Conservation (phyloP, 2,888 invertebrate genomes). For the Bugulina stolonifera region DNA sequence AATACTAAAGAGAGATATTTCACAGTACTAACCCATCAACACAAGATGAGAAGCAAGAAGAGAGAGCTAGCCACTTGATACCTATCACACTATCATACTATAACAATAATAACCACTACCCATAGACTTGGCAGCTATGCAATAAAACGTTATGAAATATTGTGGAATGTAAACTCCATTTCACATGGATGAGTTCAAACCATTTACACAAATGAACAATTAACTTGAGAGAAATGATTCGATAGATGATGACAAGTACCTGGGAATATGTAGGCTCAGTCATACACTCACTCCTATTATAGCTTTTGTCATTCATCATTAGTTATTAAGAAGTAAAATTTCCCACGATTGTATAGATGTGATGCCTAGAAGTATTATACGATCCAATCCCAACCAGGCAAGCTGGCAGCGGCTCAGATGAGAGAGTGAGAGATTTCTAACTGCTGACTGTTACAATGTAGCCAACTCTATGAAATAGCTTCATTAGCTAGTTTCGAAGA, state of each 20-base stretch:
- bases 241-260: constrained; percentile 4
- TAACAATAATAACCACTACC: no score
- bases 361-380: not conserved
- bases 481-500: not conserved
- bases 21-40: no score
- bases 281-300: not conserved
- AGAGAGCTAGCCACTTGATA: no score
- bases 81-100: no score
- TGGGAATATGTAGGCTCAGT: constrained; percentile 16
- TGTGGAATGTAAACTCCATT: not conserved
- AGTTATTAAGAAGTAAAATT: not conserved
- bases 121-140: not conserved
- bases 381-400: not conserved
- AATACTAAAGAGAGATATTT: no score
- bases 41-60: no score
- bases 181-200: not conserved
- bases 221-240: not conserved
- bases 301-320: constrained; percentile 25
- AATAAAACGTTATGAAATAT: not conserved
- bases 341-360: not conserved
- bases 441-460: no score
- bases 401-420: no score
- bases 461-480: not conserved
- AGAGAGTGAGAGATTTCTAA: no score
- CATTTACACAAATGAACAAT: not conserved